Evolutionary conservation across 2,888 invertebrate genomes (phyloP).

Genomic region (Taphrorychus bicolor): DNA sequence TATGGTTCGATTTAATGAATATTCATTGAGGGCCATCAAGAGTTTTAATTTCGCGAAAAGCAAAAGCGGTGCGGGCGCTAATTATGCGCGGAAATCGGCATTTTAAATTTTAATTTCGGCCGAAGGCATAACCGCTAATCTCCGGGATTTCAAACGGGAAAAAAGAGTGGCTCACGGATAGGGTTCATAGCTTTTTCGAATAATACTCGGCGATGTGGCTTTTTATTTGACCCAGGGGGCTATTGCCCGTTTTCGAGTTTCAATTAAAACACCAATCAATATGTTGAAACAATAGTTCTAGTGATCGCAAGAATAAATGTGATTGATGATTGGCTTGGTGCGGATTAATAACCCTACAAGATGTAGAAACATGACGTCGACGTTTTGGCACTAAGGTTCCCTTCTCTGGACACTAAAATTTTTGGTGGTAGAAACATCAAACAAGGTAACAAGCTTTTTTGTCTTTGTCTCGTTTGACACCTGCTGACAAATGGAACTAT

Average conservation of each 20-base stretch:
- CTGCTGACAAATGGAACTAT: too few relatives aligned
- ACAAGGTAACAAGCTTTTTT: too few relatives aligned
- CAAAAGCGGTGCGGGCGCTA: conserved; percentile 33
- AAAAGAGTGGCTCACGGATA: conserved; percentile 5
- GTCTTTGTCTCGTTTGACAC: too few relatives aligned
- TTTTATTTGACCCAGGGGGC: background rate
- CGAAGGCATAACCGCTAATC: conserved; percentile 27
- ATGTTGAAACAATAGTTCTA: too few relatives aligned
- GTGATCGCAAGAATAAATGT: too few relatives aligned
- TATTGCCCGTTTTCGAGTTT: background rate
- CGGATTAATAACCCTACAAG: too few relatives aligned
- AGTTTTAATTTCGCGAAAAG: conserved; percentile 38
- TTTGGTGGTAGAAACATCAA: too few relatives aligned
- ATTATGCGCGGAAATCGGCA: conserved; percentile 37
- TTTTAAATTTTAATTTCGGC: conserved; percentile 37
- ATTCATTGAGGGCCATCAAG: conserved; percentile 32
- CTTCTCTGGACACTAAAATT: too few relatives aligned
- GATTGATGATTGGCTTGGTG: too few relatives aligned
- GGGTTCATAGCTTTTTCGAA: background rate
- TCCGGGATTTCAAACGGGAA: conserved; percentile 16
- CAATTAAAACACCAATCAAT: too few relatives aligned
- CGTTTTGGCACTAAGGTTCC: too few relatives aligned
- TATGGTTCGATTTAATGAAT: conserved; percentile 37
- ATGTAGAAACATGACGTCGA: too few relatives aligned
- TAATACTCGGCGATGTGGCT: background rate